Base-by-base conservation (phyloP, 1,140 invertebrate genomes). In the Maniola jurtina region DNA sequence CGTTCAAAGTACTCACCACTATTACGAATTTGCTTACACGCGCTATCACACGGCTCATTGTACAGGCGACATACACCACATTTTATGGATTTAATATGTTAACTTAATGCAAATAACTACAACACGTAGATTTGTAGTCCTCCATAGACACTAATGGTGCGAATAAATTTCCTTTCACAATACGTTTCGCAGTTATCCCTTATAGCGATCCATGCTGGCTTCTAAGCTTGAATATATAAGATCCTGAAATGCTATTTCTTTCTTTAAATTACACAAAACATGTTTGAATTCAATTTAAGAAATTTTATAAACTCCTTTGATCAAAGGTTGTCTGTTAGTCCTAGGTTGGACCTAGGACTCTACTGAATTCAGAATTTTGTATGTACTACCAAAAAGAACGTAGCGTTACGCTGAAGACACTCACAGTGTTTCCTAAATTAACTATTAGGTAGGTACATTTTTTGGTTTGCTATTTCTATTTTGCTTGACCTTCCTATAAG, bases 81-180 rank as follows among this genome's bases (percentile, higher is more conserved):
- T 70, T 82, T 83, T 82, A 83, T 81, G 70, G 77, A 67, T 77
- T 81, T 83, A 83, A 83, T 83, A 86, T 86, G 81, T 84, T 77
- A 86, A 86, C 77, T 75, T 79, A 75, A 84, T 84, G 80, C 75
- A 83, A 83, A 84, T 86, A 80, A 72, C 74, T 63, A 68, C 73
- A 72, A 64, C 68, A 70, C 68, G 68, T 73, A 76, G 64, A 76
- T 66, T 61, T 70, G 69, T 68, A 70, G 52, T 50, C 73, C 64
- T 70, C 64, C 56, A 57, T 64, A 71, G 65, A 73, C 62, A 71
- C 73, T 73, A 73, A 76, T 76, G 73, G 65, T 66, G 56, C 63
- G 71, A 66, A 76, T 76, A 76, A 76, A 76, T 76, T 76, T 68
- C 55, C 66, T 61, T 61, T 58, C 60, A 64, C 63, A 73, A 66